phyloP scores from a whole-genome alignment of 2,797 vertebrate genomes.

The Epinephelus malabaricus region DNA sequence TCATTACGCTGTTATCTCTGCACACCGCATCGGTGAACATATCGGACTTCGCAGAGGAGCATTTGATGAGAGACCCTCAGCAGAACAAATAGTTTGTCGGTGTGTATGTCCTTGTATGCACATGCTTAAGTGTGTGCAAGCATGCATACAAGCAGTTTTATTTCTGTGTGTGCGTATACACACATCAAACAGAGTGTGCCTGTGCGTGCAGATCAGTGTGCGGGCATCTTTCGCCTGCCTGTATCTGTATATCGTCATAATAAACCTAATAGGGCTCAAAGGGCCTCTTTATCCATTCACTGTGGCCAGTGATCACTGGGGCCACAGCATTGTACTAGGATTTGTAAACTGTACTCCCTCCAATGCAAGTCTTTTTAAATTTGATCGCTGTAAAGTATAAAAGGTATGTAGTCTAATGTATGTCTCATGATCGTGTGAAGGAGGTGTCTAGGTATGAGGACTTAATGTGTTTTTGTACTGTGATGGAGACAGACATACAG shows the following conservation, averaged over 20 bases:
- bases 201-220: conserved; percentile 66
- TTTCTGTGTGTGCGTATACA: conserved; percentile 51
- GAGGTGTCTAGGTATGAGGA: conserved; percentile 40
- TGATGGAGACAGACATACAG: conserved; percentile 37
- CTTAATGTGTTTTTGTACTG: conserved; percentile 51
- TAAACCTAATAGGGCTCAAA: conserved; percentile 59
- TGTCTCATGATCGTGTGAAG: conserved; percentile 54
- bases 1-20: conserved; percentile 47
- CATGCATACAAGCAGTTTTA: conserved; percentile 67
- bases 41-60: conserved; percentile 59
- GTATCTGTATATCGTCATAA: conserved; percentile 64
- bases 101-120: conserved; percentile 61
- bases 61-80: conserved; percentile 44
- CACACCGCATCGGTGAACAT: conserved; percentile 63
- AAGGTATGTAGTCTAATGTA: conserved; percentile 61
- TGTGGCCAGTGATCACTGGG: conserved; percentile 55
- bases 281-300: conserved; percentile 50
- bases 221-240: conserved; percentile 50
- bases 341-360: conserved; percentile 62
- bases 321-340: conserved; percentile 59
- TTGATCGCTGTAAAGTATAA: conserved; percentile 69
- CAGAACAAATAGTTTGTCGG: conserved; percentile 44
- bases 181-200: conserved; percentile 68
- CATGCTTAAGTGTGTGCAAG: conserved; percentile 54
- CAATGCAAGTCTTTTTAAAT: conserved; percentile 73